A percentile compares a stretch with the other conserved stretches of the same genome.
phyloP scores from a whole-genome alignment of 2,113 vertebrate species.

The Hypomesus transpacificus region DNA sequence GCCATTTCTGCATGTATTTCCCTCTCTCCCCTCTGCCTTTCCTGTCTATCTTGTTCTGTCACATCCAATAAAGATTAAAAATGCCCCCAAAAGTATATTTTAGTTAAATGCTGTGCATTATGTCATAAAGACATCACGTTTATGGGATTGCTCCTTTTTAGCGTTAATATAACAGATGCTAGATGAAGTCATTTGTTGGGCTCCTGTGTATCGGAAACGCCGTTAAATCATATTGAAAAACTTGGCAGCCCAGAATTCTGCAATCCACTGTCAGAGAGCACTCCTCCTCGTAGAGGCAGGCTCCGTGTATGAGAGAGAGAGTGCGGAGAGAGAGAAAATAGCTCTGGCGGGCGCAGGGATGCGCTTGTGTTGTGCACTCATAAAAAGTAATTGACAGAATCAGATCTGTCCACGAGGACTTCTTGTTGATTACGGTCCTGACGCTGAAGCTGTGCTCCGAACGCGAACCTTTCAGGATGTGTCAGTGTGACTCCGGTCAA shows the following conservation, averaged over 20 bases:
- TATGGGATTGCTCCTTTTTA: background rate
- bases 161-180: background rate
- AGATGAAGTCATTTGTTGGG: conserved; percentile 38
- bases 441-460: conserved; percentile 37
- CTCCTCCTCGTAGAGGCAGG: conserved; percentile 2
- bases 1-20: too few species aligned
- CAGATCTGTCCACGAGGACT: conserved; percentile 3
- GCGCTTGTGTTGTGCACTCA: conserved; percentile 18
- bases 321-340: conserved; percentile 28
- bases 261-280: conserved; percentile 18
- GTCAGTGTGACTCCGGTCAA: conserved; percentile 58
- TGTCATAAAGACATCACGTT: too few species aligned
- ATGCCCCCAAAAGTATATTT: too few species aligned
- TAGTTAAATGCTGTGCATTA: too few species aligned
- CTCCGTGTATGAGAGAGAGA: conserved; percentile 6
- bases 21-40: too few species aligned
- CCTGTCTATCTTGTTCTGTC: too few species aligned
- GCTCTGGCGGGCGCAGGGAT: conserved; percentile 23
- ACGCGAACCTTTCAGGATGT: conserved; percentile 59
- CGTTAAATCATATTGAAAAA: conserved; percentile 49
- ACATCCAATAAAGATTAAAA: too few species aligned
- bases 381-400: conserved; percentile 36
- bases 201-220: conserved; percentile 48
- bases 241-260: conserved; percentile 21
- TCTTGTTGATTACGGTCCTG: too few species aligned